Evolutionary conservation across 2,113 vertebrate genomes (phyloP), one percentile per base, ranked within the genome.

Genomic region (Callorhinus ursinus): DNA sequence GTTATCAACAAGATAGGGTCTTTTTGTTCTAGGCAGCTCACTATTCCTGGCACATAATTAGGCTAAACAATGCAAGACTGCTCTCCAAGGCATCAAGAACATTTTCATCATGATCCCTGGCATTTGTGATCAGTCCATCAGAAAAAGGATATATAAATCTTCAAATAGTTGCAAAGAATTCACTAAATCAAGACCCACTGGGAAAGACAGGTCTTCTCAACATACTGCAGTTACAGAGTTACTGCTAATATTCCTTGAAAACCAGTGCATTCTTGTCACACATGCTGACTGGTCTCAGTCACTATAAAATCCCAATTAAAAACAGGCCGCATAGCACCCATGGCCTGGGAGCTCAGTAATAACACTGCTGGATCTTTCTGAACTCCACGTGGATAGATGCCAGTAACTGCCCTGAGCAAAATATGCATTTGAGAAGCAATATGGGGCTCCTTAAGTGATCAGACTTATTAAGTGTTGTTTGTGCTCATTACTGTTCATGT

Each of bases 31-130:
- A 9, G 8, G 18, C 46, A 69, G 1, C 63, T 67, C 22, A 0
- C 31, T 77, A 13, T 46, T 4, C 33, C 14, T 36, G 55, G 19
- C 9, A 72, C 5, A 1, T 28, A 95, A 14, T 49, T 18, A 63
- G 57, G 21, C 0, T 11, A 18, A 21, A 36, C 21, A 46, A 21
- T 53, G 36, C 39, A 26, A 67, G 8, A 8, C 19, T n/a, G 12
- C 21, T 49, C 49, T 33, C 55, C 6, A 0, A 80, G 51, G 10
- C 36, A 1, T 16, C 16, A 24, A 65, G 53, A 65, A 93, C 1
- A 0, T 51, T 79, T 19, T 10, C 5, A 5, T 39, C 36, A 2
- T 4, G 4, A 21, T 26, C 49, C 9, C 42, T n/a, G 42, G 15
- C 12, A 51, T 67, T 19, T 89, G 69, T 49, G 26, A 80, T 22